Evolutionary conservation across 1,140 invertebrate genomes (phyloP), one percentile per base, ranked within the genome.

Genomic region (Drosophila trapezifrons): DNA sequence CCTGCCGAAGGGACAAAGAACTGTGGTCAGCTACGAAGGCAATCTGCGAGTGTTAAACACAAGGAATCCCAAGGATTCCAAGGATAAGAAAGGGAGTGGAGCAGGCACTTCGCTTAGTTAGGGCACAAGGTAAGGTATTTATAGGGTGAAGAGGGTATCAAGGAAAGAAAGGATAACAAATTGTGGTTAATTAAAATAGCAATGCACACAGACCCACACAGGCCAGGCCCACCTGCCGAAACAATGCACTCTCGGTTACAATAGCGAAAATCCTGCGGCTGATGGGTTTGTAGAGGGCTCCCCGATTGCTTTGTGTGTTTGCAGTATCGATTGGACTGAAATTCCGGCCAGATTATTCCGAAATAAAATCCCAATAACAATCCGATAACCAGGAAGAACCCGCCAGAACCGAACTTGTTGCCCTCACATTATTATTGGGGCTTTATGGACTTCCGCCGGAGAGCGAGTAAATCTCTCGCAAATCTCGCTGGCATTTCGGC

Each of bases 151-250:
- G 37, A 13, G 20, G 17, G 13, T 0, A 9, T 29, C 8, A 8
- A 27, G 32, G 18, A 18, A 2, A 6, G 40, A 6, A 40, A 42
- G 32, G 27, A 20, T 17, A 38, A 51, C 54, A 67, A 76, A 77
- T 72, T 63, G 82, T 51, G 71, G 76, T 86, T 86, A 86, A 86
- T 86, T 86, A 87, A 86, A 86, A 87, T 47, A 57, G 63, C 63
- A 85, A 49, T 37, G 54, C 42, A 47, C 37, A 70, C 57, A 69
- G 40, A 58, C 38, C 63, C 35, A 17, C 38, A 47, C 27, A 47
- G n/a, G n/a, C n/a, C 47, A 10, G 40, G 22, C 27, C 18, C 42
- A 42, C 9, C 42, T 64, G 22, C 15, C 35, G 46, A 42, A 58
- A 85, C 83, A 86, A 81, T 78, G 60, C 80, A 62, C 56, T 49